These are phyloP conservation scores for Nerophis lumbriciformis DNA, from an alignment of 2,113 vertebrate species.

Conservation along the genomic window DNA sequence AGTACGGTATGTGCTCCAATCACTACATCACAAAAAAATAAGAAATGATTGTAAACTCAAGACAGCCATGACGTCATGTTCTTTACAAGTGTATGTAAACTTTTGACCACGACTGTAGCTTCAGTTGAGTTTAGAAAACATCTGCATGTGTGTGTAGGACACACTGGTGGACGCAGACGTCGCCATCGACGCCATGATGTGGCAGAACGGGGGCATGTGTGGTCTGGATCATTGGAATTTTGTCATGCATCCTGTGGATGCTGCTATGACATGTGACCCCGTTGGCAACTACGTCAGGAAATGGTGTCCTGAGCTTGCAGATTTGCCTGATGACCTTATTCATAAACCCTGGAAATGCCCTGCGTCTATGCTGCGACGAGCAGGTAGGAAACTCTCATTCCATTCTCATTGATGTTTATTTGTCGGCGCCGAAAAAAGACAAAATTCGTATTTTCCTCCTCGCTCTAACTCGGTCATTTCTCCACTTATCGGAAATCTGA, in stretches of 20 bases:
- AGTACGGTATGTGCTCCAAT: too few species aligned
- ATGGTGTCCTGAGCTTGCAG: constrained; percentile 72
- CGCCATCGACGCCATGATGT: constrained; percentile 74
- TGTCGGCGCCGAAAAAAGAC: too few species aligned
- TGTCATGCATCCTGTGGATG: constrained; percentile 70
- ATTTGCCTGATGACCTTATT: constrained; percentile 66
- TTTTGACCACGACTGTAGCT: too few species aligned
- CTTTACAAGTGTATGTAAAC: too few species aligned
- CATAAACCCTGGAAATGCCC: constrained; percentile 73
- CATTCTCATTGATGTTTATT: too few species aligned
- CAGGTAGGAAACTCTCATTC: constrained; percentile 46
- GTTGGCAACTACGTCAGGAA: constrained; percentile 56
- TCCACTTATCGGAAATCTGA: too few species aligned
- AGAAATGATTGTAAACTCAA: too few species aligned
- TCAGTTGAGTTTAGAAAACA: background rate
- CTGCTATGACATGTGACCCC: constrained; percentile 72
- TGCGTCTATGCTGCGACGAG: constrained; percentile 53
- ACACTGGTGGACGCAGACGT: constrained; percentile 72
- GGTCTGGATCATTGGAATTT: constrained; percentile 75
- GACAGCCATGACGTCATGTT: too few species aligned
- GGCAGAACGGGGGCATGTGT: constrained; percentile 75
- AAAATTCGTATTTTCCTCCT: too few species aligned
- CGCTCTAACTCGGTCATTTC: too few species aligned
- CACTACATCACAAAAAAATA: too few species aligned
- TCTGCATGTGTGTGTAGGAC: constrained; percentile 49